Base-by-base conservation (phyloP, 1,140 invertebrate species). In the Lanistes nyassanus region DNA sequence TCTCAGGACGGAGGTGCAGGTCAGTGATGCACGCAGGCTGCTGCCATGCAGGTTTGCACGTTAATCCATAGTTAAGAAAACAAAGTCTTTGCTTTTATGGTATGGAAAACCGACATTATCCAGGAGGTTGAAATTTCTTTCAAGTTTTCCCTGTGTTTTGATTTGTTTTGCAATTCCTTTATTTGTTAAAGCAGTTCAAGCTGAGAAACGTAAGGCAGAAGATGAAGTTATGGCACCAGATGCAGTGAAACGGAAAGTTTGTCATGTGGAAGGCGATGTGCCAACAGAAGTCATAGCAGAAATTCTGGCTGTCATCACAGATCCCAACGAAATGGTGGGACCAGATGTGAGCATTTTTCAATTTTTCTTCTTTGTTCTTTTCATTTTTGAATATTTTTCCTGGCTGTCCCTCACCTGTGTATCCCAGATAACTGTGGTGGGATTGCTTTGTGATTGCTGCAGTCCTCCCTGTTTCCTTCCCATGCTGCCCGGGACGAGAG, bases 401-500 rank as follows among this genome's bases (percentile, higher is more conserved):
- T 53, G 51, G 13, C 13, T 13, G 51, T 53, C 51, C 51, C 13
- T 53, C 51, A 53, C 23, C 13, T 23, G 51, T 53, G 13, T 53
- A 53, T 11, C 51, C 51, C 23, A 23, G 56, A 51, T 16, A 31
- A 51, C 16, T 26, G 23, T n/a, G 11, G 29, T 42, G 26, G 55
- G 58, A 1, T 73, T 47, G n/a, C n/a, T 58, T 53, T 56, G 53
- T 58, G 55, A n/a, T 56, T 84, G 81, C 70, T 80, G 1, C 80
- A 72, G 70, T 72, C 70, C n/a, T 72, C 82, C 13, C 53, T 87
- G 65, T 87, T 85, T 75, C 81, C 83, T 3, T 79, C 83, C 67
- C 86, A 88, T 75, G 83, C 94, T 4, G 94, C 96, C 0, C 91
- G 97, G 65, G 97, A 98, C 86, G 96, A 98, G 85, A 94, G 94